Evolutionary conservation across 2,113 vertebrate species (phyloP).

Genomic region (Ivindomyrus marchei): DNA sequence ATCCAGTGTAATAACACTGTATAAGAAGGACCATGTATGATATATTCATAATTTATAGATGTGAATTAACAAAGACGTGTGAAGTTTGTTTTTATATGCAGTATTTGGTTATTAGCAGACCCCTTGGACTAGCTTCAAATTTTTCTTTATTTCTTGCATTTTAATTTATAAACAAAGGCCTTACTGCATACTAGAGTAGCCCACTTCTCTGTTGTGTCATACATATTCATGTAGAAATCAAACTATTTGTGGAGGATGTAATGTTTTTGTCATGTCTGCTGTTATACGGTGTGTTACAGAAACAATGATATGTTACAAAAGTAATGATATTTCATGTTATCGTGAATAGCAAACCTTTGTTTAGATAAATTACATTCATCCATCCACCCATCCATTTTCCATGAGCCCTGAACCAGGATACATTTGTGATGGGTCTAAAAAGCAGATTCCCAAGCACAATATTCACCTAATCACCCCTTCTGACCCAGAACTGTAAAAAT

Average conservation of each 20-base stretch:
- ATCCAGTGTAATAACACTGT: not conserved
- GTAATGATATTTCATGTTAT: not conserved
- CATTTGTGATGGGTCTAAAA: not conserved
- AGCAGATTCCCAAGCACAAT: not conserved
- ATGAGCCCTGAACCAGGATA: not conserved
- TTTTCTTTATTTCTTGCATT: not conserved
- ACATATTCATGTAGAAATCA: not conserved
- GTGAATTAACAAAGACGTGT: not conserved
- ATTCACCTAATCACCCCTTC: not conserved
- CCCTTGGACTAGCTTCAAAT: not conserved
- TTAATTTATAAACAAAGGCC: not conserved
- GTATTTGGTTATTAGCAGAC: not conserved
- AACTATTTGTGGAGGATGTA: not conserved
- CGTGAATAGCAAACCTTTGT: not conserved
- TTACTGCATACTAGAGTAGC: not conserved
- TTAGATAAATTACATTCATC: not conserved
- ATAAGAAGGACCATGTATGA: not conserved
- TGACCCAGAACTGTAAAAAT: not conserved
- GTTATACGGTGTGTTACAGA: not conserved
- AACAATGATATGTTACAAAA: not conserved
- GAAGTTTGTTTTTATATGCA: not conserved
- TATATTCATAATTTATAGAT: not conserved
- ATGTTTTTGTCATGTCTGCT: not conserved
- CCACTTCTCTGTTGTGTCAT: not conserved
- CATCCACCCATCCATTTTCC: not conserved